Evolutionary conservation across 1,140 invertebrate species (phyloP), one percentile per base, ranked within the genome.

Genomic region (Neodiprion lecontei): DNA sequence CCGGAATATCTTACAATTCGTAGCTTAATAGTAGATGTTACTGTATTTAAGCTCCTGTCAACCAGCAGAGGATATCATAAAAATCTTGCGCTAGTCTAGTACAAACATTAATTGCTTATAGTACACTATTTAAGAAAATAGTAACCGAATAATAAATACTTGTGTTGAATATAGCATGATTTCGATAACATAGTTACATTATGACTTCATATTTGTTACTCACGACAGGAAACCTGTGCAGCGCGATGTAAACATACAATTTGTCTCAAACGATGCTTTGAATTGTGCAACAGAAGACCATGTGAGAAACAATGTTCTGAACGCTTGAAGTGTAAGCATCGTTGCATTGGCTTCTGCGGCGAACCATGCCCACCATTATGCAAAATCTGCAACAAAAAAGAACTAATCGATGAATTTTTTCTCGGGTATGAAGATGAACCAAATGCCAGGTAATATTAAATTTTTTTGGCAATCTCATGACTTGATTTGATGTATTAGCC

Each of bases 271-370:
- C 77, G 80, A 77, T 94, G 93, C 83, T 86, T 88, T 61, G 83
- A 90, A 71, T 76, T 82, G 74, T 93, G 92, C 84, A 80, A 84
- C 73, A 81, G 88, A 5, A 70, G 82, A 12, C 88, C 90, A 10
- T 93, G 92, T 83, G 77, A 85, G 40, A 78, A 89, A 77, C 88
- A 89, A 1, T 94, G 92, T 74, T 7, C 70, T 1, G 82, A 82
- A 72, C 75, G 50, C 49, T 83, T 92, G 48, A 73, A 78, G 12
- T 94, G 93, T 86, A 86, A 87, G 0, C 92, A 94, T 85, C 72
- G 76, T 4, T 94, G 93, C 83, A 88, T 91, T 79, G 93, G 93
- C 40, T 89, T 92, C 68, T 95, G 94, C 86, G 92, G 92, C n/a
- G 93, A 95, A 82, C 84, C 88, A 78, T 91, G 90, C 82, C 90